These are phyloP conservation scores for Illadopsis cleaveri DNA, from an alignment of 2,113 vertebrate genomes.

Conservation along the genomic window DNA sequence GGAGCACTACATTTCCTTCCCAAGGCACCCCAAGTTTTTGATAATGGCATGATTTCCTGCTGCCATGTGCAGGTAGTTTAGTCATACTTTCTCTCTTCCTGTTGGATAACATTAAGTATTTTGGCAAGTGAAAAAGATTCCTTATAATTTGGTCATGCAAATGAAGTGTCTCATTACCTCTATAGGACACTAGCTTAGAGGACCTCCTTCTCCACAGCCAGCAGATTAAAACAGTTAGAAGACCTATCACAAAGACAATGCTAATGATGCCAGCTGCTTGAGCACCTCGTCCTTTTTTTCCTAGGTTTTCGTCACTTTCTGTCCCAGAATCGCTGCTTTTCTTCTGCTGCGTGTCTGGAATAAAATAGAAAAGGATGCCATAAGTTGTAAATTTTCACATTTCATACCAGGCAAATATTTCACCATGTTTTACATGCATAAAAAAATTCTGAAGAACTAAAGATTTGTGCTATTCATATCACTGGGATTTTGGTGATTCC, in stretches of 20 bases:
- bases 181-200: background rate
- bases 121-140: background rate
- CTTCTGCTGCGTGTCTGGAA: background rate
- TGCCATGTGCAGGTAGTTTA: background rate
- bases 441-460: background rate
- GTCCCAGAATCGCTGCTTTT: background rate
- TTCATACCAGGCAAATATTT: background rate
- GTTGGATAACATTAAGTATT: background rate
- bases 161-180: conserved; percentile 19
- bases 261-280: conserved; percentile 4
- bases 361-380: background rate
- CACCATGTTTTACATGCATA: background rate
- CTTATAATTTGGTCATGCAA: background rate
- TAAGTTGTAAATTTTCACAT: background rate
- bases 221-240: background rate
- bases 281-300: background rate
- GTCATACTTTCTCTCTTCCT: rapidly evolving
- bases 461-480: background rate
- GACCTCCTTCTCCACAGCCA: background rate
- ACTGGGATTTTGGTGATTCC: background rate
- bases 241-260: background rate
- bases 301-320: background rate
- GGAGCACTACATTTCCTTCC: background rate
- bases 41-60: background rate
- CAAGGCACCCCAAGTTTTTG: background rate